These are phyloP conservation scores for Ceratitis capitata DNA, from an alignment of 1,140 invertebrate species.

Conservation along the genomic window DNA sequence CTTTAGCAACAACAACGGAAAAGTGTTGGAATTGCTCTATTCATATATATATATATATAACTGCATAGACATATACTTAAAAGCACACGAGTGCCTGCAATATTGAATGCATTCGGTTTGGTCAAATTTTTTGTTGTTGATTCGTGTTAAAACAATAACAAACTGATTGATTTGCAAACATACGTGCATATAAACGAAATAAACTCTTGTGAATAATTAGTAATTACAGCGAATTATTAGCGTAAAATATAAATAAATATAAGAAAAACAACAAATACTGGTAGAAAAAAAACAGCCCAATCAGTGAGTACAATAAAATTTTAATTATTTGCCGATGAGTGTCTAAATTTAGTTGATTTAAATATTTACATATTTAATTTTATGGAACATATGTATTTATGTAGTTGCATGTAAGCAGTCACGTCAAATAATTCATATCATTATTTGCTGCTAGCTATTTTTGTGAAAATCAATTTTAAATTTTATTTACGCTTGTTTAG, in stretches of 20 bases:
- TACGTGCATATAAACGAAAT: neutral
- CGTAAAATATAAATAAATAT: neutral
- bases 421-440: neutral
- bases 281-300: neutral
- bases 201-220: neutral
- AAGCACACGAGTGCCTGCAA: neutral
- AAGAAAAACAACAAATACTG: neutral
- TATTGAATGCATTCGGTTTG: no score
- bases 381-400: neutral
- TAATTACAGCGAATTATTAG: neutral
- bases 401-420: neutral
- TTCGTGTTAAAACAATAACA: neutral
- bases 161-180: neutral
- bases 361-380: neutral
- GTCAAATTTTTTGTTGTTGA: neutral
- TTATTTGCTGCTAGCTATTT: neutral
- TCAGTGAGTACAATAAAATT: constrained; percentile 16
- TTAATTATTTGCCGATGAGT: neutral
- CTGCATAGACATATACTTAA: neutral
- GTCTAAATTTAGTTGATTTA: neutral
- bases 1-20: neutral
- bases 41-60: neutral
- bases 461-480: neutral
- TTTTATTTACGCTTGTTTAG: neutral
- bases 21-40: neutral